These are phyloP conservation scores for Melanophora roralis DNA, from an alignment of 2,888 invertebrate species.

Conservation along the genomic window DNA sequence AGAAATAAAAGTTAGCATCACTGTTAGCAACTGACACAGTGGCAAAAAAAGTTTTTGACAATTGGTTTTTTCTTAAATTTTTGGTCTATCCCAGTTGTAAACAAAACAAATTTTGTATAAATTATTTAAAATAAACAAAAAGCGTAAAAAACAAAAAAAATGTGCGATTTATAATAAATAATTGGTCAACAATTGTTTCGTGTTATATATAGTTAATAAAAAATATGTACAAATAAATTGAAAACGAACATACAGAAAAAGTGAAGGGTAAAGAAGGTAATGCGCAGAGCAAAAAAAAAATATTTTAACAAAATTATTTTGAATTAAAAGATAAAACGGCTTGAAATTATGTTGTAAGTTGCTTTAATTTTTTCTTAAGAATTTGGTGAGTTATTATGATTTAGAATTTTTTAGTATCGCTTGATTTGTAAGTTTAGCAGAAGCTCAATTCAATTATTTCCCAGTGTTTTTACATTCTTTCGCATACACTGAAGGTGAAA, in stretches of 20 bases:
- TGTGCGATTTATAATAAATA: too few species aligned
- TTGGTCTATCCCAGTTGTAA: constrained; percentile 7
- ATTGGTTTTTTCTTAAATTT: not conserved
- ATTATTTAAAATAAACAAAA: constrained; percentile 13
- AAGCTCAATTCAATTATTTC: constrained; percentile 4
- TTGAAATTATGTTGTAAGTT: too few species aligned
- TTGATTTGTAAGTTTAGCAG: not conserved
- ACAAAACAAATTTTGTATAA: constrained; percentile 23
- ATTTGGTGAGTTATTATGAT: too few species aligned
- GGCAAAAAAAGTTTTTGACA: not conserved
- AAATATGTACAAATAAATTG: not conserved
- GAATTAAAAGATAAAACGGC: not conserved
- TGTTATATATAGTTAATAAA: too few species aligned
- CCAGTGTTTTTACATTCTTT: not conserved
- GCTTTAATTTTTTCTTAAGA: too few species aligned
- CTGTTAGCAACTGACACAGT: constrained; percentile 12
- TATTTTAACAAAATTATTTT: not conserved
- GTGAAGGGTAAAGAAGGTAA: not conserved
- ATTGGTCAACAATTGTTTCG: too few species aligned
- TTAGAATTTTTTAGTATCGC: not conserved
- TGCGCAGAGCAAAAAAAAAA: not conserved
- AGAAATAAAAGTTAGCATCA: not conserved
- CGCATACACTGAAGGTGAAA: not conserved
- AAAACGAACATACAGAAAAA: not conserved
- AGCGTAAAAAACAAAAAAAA: not conserved